Evolutionary conservation across 2,113 vertebrate genomes (phyloP), one percentile per base, ranked within the genome.

Genomic region (Triplophysa rosa): DNA sequence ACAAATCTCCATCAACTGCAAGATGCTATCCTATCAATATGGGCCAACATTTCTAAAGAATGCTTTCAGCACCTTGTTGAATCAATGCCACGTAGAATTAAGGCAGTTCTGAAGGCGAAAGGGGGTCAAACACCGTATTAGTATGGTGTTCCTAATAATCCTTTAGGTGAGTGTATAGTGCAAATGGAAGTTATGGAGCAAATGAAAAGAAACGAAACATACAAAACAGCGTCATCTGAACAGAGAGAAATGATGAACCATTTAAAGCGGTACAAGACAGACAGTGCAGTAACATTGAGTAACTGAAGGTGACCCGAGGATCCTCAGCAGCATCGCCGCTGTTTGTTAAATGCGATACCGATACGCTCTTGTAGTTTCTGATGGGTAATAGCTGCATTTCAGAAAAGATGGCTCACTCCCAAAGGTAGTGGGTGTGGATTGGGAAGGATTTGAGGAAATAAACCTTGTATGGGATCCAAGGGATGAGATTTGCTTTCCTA

Each of bases 391-490:
- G 72, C 71, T 72, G 77, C 67, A 78, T 45, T 17, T 33, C 67
- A 63, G 79, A 59, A 26, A 63, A 58, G 68, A 54, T 67, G 65
- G 76, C 68, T 84, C 78, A 71, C 52, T 81, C 56, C 70, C 84
- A 83, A 83, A 19, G 54, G 80, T 67, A 21, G 21, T 17, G 76
- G 84, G 76, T 72, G 84, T 80, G 87, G 74, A 81, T 85, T 80
- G 63, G 81, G 82, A 67, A 67, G 79, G 76, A 82, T 84, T 81
- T 84, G 74, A 73, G 80, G 78, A 71, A 85, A 79, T 82, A 86
- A 87, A 84, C 83, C 83, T 78, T 83, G 86, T 85, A 86, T 77
- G 73, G 82, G 78, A 85, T 84, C 81, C 81, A 47, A 63, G 67
- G 40, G 78, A 84, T 80, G 79, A 69, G 80, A 79, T 86, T 80